Conservation (phyloP, 2,888 invertebrate genomes). For the Amorpha juglandis region DNA sequence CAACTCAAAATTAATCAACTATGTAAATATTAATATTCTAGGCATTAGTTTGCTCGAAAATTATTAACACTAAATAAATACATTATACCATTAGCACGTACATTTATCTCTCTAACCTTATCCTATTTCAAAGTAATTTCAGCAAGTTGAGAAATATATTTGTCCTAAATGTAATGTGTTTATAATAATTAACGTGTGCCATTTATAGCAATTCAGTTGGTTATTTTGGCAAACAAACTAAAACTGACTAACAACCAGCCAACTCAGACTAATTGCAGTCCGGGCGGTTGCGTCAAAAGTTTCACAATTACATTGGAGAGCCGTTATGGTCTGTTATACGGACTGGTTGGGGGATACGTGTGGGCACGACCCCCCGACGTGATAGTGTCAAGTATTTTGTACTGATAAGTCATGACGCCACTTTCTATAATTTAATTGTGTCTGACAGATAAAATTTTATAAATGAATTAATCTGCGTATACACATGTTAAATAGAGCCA, state of each 20-base stretch:
- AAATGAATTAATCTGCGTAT: too few species aligned
- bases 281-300: constrained; percentile 28
- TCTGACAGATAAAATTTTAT: too few species aligned
- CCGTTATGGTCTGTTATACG: constrained; percentile 13
- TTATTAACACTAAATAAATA: too few species aligned
- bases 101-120: too few species aligned
- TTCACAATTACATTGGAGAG: constrained; percentile 32
- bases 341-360: neutral
- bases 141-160: neutral
- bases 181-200: constrained; percentile 23
- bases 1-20: too few species aligned
- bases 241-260: constrained; percentile 24
- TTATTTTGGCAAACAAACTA: constrained; percentile 26
- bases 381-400: too few species aligned
- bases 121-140: neutral
- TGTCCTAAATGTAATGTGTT: neutral
- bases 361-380: neutral
- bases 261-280: constrained; percentile 25
- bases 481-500: too few species aligned
- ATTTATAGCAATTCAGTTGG: constrained; percentile 19
- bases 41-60: too few species aligned
- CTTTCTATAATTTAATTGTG: neutral
- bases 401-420: too few species aligned
- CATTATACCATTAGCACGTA: too few species aligned
- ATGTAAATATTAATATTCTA: too few species aligned